Percentiles rank a stretch among this genome's conserved stretches.
Evolutionary conservation across 1,140 invertebrate genomes (phyloP).

Genomic region (Drosophila pachea): DNA sequence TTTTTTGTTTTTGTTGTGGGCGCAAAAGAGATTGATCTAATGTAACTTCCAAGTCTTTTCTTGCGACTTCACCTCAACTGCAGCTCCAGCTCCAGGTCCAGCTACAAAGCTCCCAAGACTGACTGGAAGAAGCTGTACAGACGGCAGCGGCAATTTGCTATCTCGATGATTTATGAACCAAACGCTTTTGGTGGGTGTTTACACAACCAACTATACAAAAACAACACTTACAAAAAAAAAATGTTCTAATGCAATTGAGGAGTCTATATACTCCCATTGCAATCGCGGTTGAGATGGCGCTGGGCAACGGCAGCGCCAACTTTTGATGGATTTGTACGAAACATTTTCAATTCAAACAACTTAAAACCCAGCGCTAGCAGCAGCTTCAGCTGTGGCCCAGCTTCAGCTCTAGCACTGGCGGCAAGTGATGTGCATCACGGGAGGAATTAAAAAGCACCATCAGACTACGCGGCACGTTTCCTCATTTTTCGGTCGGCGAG

Average conservation of each 20-base stretch:
- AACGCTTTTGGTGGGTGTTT: constrained; percentile 71
- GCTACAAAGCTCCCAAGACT: not conserved
- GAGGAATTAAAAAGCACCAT: constrained; percentile 37
- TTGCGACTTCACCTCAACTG: constrained; percentile 23
- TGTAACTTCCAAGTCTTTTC: constrained; percentile 73
- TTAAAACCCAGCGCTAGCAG: constrained; percentile 1
- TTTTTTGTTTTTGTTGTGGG: constrained; percentile 43
- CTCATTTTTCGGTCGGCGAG: constrained; percentile 48
- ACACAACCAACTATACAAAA: constrained; percentile 54
- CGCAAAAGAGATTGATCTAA: constrained; percentile 78
- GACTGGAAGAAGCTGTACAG: constrained; percentile 10
- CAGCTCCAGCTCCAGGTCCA: constrained; percentile 18
- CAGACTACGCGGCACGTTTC: constrained; percentile 59
- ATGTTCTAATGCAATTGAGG: constrained; percentile 60
- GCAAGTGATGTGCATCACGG: constrained; percentile 49
- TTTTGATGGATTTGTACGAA: constrained; percentile 69
- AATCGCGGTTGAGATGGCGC: constrained; percentile 12
- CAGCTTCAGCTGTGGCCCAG: not conserved
- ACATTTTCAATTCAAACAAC: constrained; percentile 44
- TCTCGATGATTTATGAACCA: constrained; percentile 78
- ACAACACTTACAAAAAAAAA: constrained; percentile 31
- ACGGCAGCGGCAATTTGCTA: constrained; percentile 77
- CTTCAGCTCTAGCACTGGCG: too few species aligned
- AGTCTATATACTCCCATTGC: not conserved
- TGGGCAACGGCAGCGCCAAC: constrained; percentile 59